Evolutionary conservation across 1,140 invertebrate species (phyloP), one percentile per base, ranked within the genome.

Genomic region (Gonatopus flavifemur): DNA sequence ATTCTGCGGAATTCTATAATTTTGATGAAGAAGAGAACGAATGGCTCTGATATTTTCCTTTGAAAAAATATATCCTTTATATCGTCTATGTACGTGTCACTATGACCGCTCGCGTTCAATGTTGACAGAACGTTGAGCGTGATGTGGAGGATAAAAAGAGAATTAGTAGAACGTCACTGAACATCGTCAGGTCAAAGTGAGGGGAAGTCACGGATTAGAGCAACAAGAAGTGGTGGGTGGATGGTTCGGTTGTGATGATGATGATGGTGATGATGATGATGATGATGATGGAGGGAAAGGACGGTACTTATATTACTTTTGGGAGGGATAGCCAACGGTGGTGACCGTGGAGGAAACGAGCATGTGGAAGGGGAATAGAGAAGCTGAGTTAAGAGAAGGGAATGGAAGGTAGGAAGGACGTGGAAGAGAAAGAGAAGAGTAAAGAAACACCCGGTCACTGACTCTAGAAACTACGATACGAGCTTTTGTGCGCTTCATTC

Each of bases 401-500:
- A 28, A 28, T 12, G 25, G 12, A 12, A 12, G 25, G 25, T 28
- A 6, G 25, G 50, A 33, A 22, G 24, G 49, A 10, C 9, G 46
- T 19, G 15, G 32, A 36, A 43, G 57, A 40, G 43, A 39, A 25
- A 33, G 5, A 12, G 31, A 24, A 31, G 20, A 7, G 38, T 6
- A 20, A 40, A 22, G 39, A 35, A 42, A 37, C 42, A 32, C 43
- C 40, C 60, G 60, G 66, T 69, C 66, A 70, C 52, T 69, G 66
- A 69, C 68, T 67, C 57, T 52, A 55, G 52, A 61, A 63, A 59
- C 58, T 58, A 62, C 55, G 54, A 51, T 49, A 24, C 38, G n/a
- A 57, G 58, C 59, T 64, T 60, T 59, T 57, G 56, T 51, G n/a
- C n/a, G 46, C 48, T 67, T 64, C 64, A 60, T 67, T 62, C 67